Evolutionary conservation across 2,888 invertebrate genomes (phyloP).

Genomic region (Trichogramma dendrolimi): DNA sequence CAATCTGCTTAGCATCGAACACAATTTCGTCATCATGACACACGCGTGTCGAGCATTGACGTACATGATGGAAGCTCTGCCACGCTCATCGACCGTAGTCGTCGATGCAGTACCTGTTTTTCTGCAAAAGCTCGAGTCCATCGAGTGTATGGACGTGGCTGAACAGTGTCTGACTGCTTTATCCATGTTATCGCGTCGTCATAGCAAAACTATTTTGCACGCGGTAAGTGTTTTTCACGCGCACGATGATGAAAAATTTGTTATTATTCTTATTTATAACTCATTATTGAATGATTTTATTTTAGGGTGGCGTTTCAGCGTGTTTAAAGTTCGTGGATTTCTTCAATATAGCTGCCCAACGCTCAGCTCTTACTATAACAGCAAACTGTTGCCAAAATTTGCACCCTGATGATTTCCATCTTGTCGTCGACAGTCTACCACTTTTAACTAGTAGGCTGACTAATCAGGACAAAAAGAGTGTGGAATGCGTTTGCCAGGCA

Average conservation of each 20-base stretch:
- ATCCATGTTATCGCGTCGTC: slow-evolving; percentile 93
- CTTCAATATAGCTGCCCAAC: slow-evolving; percentile 96
- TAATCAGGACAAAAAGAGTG: slow-evolving; percentile 94
- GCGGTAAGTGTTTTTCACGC: slow-evolving; percentile 61
- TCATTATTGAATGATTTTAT: slow-evolving; percentile 22
- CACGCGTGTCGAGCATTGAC: slow-evolving; percentile 97
- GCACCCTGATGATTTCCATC: slow-evolving; percentile 89
- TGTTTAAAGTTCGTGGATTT: slow-evolving; percentile 96
- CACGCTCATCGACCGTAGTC: slow-evolving; percentile 91
- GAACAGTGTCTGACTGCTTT: slow-evolving; percentile 96
- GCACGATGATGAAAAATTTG: neutral
- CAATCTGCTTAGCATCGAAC: slow-evolving; percentile 88
- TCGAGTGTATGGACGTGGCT: slow-evolving; percentile 99
- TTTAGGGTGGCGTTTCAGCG: slow-evolving; percentile 88
- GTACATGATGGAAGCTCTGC: slow-evolving; percentile 98
- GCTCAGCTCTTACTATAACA: slow-evolving; percentile 91
- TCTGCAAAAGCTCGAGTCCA: slow-evolving; percentile 93
- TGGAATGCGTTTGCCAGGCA: slow-evolving; percentile 94
- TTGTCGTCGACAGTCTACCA: slow-evolving; percentile 82
- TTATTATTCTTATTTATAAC: neutral
- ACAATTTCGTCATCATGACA: slow-evolving; percentile 99
- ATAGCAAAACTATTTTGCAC: slow-evolving; percentile 93
- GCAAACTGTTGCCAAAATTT: slow-evolving; percentile 97
- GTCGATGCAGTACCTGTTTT: slow-evolving; percentile 97
- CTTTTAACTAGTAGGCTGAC: slow-evolving; percentile 75